phyloP scores from a whole-genome alignment of 2,113 vertebrate species.

The Struthio camelus region DNA sequence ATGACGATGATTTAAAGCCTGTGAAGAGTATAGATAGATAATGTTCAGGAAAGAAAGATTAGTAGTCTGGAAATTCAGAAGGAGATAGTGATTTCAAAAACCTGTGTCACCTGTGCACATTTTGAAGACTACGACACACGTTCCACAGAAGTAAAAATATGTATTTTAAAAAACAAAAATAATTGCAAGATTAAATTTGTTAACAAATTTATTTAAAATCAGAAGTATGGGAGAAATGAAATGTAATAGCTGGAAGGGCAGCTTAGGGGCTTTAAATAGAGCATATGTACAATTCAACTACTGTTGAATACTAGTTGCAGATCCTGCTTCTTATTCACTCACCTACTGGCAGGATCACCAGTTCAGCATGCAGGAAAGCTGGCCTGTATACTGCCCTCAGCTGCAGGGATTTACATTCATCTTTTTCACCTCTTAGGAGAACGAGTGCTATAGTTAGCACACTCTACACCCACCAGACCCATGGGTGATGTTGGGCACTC shows the following conservation, averaged over 20 bases:
- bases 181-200: background rate
- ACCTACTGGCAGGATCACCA: fast-evolving
- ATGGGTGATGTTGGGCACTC: background rate
- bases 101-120: fast-evolving
- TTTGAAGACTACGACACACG: background rate
- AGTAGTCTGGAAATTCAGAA: background rate
- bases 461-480: fast-evolving
- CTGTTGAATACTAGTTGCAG: background rate
- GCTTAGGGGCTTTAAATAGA: background rate
- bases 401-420: background rate
- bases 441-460: background rate
- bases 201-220: background rate
- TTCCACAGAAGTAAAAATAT: background rate
- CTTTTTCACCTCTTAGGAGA: background rate
- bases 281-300: background rate
- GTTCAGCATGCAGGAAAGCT: background rate
- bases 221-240: background rate
- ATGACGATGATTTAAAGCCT: background rate
- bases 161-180: background rate
- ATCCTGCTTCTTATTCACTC: background rate
- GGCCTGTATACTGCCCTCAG: background rate
- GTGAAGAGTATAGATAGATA: background rate
- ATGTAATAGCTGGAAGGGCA: background rate
- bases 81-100: background rate
- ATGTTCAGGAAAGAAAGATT: background rate